Evolutionary conservation across 2,797 vertebrate species (phyloP).

Genomic region (Anabacerthia variegaticeps): DNA sequence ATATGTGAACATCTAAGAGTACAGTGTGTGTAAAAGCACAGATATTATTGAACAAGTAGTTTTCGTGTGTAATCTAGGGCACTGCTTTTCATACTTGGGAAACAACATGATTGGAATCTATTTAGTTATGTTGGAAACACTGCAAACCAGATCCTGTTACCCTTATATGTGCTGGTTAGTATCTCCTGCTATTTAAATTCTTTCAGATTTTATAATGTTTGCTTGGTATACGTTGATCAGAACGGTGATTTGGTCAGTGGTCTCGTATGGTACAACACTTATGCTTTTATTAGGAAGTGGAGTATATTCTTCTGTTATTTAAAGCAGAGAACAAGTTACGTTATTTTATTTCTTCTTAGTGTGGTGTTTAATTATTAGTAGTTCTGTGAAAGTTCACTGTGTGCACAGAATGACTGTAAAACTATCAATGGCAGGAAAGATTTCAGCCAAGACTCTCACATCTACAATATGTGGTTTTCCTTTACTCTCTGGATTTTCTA

Average conservation of each 20-base stretch:
- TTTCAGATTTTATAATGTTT: neutral
- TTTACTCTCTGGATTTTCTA: neutral
- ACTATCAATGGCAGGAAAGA: neutral
- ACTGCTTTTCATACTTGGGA: neutral
- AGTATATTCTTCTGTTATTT: neutral
- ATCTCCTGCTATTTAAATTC: neutral
- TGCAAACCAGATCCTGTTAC: neutral
- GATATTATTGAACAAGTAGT: neutral
- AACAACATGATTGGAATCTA: neutral
- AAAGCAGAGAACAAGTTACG: neutral
- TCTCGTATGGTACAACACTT: neutral
- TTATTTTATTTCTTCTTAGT: neutral
- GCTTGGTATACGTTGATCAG: neutral
- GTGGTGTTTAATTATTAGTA: neutral
- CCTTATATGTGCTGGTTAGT: neutral
- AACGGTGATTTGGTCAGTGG: neutral
- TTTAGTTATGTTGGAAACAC: neutral
- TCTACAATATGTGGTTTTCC: neutral
- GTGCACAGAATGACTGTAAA: neutral
- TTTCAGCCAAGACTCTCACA: neutral
- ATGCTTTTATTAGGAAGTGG: neutral
- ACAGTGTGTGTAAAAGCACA: neutral
- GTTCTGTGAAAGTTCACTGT: neutral
- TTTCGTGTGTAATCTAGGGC: neutral
- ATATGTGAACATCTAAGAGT: neutral